Conservation (phyloP, 2,888 invertebrate species). For the Alentia gelatinosa region DNA sequence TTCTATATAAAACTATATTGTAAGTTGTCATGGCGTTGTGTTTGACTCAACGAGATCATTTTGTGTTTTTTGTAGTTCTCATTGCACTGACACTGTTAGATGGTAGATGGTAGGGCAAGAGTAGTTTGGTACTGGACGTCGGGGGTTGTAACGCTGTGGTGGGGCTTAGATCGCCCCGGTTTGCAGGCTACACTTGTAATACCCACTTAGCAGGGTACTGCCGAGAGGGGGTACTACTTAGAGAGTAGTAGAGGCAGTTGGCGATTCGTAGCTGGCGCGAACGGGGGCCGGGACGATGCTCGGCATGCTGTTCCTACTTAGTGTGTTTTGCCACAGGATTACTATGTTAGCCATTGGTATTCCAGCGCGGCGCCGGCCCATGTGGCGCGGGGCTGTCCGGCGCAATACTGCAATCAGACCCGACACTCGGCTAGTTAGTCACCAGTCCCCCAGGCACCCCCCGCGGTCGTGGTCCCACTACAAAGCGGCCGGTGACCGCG, state of each 20-base stretch:
- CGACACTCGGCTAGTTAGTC: constrained; percentile 49
- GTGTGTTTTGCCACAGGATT: constrained; percentile 51
- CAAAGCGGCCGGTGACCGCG: constrained; percentile 13
- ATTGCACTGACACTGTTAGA: no score
- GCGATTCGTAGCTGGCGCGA: constrained; percentile 18
- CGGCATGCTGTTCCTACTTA: constrained; percentile 34
- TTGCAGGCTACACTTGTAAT: constrained; percentile 30
- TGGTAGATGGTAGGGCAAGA: no score
- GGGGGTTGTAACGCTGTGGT: background rate
- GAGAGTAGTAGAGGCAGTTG: constrained; percentile 50
- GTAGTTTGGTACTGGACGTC: background rate
- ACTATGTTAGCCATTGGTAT: constrained; percentile 50
- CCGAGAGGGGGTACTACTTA: background rate
- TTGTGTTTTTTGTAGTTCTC: no score
- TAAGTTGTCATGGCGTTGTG: no score
- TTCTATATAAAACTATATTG: no score
- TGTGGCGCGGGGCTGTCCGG: constrained; percentile 30
- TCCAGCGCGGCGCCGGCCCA: constrained; percentile 27
- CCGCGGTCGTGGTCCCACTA: constrained; percentile 7
- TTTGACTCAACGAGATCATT: no score
- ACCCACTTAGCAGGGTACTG: background rate
- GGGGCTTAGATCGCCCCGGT: background rate
- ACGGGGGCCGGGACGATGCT: background rate
- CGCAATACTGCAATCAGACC: constrained; percentile 50
- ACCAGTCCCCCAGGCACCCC: constrained; percentile 44